These are phyloP conservation scores for Aproaerema taeniolella DNA, from an alignment of 2,888 invertebrate genomes.

Conservation along the genomic window DNA sequence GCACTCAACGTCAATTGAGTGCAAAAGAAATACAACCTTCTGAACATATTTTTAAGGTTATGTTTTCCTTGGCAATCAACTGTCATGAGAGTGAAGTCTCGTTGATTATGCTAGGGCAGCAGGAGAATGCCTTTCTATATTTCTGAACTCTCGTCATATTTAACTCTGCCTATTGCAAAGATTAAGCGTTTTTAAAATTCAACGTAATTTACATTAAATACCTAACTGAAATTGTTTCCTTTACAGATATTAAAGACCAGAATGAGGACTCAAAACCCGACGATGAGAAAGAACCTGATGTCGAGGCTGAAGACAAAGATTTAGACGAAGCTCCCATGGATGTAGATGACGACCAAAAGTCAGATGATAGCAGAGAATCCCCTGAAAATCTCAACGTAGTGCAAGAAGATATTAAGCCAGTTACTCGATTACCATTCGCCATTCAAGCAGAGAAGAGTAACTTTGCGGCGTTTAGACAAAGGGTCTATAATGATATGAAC, in stretches of 20 bases:
- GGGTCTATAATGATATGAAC: slow-evolving; percentile 56
- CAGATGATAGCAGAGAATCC: slow-evolving; percentile 32
- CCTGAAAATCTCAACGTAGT: slow-evolving; percentile 28
- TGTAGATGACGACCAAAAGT: slow-evolving; percentile 30
- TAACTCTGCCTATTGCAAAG: not conserved
- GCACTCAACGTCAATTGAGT: too few relatives aligned
- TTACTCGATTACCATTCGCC: slow-evolving; percentile 46
- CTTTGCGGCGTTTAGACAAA: slow-evolving; percentile 50
- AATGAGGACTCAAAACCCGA: slow-evolving; percentile 25
- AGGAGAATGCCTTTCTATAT: too few relatives aligned
- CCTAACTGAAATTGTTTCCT: not conserved
- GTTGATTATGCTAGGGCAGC: too few relatives aligned
- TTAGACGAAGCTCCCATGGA: slow-evolving; percentile 33
- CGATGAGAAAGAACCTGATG: slow-evolving; percentile 23
- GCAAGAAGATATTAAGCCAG: slow-evolving; percentile 21
- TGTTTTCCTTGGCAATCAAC: too few relatives aligned
- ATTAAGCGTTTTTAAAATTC: not conserved
- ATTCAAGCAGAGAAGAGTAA: slow-evolving; percentile 59
- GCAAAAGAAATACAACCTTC: too few relatives aligned
- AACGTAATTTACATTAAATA: not conserved
- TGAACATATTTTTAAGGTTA: too few relatives aligned
- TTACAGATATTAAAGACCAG: slow-evolving; percentile 24
- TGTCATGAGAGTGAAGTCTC: too few relatives aligned
- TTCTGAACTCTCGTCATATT: not conserved
- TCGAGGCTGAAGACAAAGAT: slow-evolving; percentile 14